Evolutionary conservation across 2,113 vertebrate species (phyloP).

Genomic region (Phainopepla nitens): DNA sequence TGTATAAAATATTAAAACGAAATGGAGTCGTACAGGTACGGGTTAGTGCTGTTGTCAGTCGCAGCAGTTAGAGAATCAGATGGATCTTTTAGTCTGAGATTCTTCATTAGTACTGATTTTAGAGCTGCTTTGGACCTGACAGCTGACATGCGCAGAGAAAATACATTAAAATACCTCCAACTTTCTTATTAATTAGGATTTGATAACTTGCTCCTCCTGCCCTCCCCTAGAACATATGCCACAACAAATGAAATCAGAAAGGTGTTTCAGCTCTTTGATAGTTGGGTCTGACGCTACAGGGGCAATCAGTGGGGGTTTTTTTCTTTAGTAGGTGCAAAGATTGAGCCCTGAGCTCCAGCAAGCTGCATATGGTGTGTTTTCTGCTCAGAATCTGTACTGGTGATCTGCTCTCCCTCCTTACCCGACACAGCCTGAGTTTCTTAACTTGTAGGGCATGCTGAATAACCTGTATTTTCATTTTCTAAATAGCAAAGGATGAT

Average conservation of each 20-base stretch:
- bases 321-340: neutral
- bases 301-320: neutral
- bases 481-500: neutral
- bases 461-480: neutral
- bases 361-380: neutral
- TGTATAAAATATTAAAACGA: conserved; percentile 41
- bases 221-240: neutral
- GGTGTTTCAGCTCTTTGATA: neutral
- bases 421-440: neutral
- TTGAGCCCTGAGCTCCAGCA: neutral
- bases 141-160: neutral
- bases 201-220: neutral
- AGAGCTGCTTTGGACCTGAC: neutral
- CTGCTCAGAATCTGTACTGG: neutral
- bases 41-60: neutral
- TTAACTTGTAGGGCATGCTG: neutral
- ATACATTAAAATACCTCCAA: neutral
- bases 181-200: neutral
- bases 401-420: neutral
- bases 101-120: neutral
- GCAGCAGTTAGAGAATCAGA: neutral
- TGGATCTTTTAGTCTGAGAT: neutral
- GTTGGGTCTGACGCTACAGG: neutral
- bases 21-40: neutral
- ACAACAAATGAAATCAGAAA: neutral